Percentiles rank a stretch among this genome's conserved stretches.
Conservation (phyloP, 2,113 vertebrate genomes). For the Candoia aspera region DNA sequence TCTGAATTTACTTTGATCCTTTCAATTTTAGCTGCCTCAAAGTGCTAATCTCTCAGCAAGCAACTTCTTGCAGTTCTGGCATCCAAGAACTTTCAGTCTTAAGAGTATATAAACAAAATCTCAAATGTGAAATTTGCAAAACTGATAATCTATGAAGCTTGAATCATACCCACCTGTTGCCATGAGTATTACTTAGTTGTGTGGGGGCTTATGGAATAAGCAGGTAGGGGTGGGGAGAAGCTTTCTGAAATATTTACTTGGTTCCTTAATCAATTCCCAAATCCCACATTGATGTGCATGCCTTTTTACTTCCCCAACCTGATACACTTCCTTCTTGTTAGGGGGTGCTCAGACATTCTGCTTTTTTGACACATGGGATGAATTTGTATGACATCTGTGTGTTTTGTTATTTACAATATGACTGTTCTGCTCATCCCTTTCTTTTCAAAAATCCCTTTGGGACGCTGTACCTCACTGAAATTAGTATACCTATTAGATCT, state of each 20-base stretch:
- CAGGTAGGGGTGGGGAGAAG: conserved; percentile 1
- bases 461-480: neutral
- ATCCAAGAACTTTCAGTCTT: conserved; percentile 56
- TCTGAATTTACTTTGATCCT: conserved; percentile 56
- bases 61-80: conserved; percentile 65
- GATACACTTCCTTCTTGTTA: neutral
- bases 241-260: conserved; percentile 40
- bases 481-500: neutral
- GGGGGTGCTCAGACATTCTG: rapidly evolving
- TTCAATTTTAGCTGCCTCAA: conserved; percentile 56
- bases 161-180: conserved; percentile 33
- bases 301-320: conserved; percentile 24
- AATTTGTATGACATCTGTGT: conserved; percentile 63
- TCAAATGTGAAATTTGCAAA: conserved; percentile 50
- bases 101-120: conserved; percentile 65
- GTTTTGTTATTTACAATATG: conserved; percentile 65
- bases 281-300: neutral
- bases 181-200: neutral
- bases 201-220: neutral
- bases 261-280: conserved; percentile 8
- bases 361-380: conserved; percentile 62
- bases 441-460: neutral
- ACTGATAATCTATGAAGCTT: conserved; percentile 42
- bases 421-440: conserved; percentile 38
- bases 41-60: conserved; percentile 62